Evolutionary conservation across 2,888 invertebrate genomes (phyloP).

Genomic region (Latheticus oryzae): DNA sequence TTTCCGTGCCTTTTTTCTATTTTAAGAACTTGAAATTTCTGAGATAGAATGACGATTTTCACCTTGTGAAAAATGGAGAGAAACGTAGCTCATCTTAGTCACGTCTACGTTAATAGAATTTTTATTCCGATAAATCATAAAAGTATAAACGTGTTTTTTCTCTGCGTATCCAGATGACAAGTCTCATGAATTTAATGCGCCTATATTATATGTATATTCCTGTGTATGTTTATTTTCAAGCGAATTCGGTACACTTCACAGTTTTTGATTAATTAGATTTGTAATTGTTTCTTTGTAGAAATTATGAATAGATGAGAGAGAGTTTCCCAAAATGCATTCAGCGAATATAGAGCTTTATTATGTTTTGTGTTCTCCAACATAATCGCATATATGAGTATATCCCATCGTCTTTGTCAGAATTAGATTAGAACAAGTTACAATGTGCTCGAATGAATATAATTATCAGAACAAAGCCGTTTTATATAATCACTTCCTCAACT

Average conservation of each 20-base stretch:
- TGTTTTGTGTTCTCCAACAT: conserved; percentile 37
- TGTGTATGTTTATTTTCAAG: too few species aligned
- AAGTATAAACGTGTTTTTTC: too few species aligned
- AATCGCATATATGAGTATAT: conserved; percentile 38
- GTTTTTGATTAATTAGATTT: too few species aligned
- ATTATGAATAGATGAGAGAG: conserved; percentile 39
- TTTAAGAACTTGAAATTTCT: too few species aligned
- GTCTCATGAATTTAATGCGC: too few species aligned
- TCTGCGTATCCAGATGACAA: too few species aligned
- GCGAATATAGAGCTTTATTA: conserved; percentile 30
- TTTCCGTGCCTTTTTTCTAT: too few species aligned
- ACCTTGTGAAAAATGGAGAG: conserved; percentile 2
- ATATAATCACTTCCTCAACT: conserved; percentile 17
- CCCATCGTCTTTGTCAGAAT: conserved; percentile 37
- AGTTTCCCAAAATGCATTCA: conserved; percentile 34
- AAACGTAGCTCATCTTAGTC: conserved; percentile 7
- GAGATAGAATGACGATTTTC: not conserved
- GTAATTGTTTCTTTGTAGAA: too few species aligned
- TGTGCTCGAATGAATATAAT: conserved; percentile 36
- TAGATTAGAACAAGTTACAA: conserved; percentile 41
- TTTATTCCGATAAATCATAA: conserved; percentile 8
- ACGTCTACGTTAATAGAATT: conserved; percentile 6
- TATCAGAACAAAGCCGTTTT: conserved; percentile 34
- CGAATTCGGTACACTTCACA: too few species aligned
- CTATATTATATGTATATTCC: too few species aligned